phyloP scores from a whole-genome alignment of 2,797 vertebrate genomes.

The Pangasius djambal region DNA sequence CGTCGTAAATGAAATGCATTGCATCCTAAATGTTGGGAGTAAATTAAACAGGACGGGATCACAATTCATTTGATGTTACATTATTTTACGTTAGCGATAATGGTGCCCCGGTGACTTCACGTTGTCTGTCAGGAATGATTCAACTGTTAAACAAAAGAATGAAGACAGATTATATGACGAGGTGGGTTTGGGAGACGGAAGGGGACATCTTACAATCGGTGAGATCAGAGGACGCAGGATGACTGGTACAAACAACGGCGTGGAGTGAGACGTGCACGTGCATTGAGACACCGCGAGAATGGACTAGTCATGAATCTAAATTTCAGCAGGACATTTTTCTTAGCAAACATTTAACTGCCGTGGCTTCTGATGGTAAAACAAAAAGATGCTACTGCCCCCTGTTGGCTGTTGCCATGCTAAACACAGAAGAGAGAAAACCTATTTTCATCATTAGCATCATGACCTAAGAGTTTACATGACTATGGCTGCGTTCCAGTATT shows the following conservation, averaged over 20 bases:
- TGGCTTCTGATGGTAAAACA: conserved; percentile 66
- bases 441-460: neutral
- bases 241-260: conserved; percentile 4
- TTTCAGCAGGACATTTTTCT: conserved; percentile 54
- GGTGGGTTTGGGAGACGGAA: conserved; percentile 7
- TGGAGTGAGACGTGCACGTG: conserved; percentile 30
- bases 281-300: conserved; percentile 41
- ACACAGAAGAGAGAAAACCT: neutral
- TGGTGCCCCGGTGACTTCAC: conserved; percentile 30
- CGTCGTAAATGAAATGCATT: conserved; percentile 50
- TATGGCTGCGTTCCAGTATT: conserved; percentile 25
- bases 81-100: conserved; percentile 47
- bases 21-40: conserved; percentile 32
- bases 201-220: conserved; percentile 28
- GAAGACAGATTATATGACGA: conserved; percentile 43
- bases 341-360: conserved; percentile 61
- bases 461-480: conserved; percentile 3
- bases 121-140: conserved; percentile 44
- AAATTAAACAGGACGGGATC: conserved; percentile 49
- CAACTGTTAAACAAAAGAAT: conserved; percentile 37
- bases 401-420: conserved; percentile 47
- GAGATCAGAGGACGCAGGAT: conserved; percentile 22
- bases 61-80: conserved; percentile 36
- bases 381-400: conserved; percentile 76
- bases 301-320: conserved; percentile 49